Evolutionary conservation across 2,113 vertebrate genomes (phyloP), one percentile per base, ranked within the genome.

Genomic region (Sphaerodactylus townsendi): DNA sequence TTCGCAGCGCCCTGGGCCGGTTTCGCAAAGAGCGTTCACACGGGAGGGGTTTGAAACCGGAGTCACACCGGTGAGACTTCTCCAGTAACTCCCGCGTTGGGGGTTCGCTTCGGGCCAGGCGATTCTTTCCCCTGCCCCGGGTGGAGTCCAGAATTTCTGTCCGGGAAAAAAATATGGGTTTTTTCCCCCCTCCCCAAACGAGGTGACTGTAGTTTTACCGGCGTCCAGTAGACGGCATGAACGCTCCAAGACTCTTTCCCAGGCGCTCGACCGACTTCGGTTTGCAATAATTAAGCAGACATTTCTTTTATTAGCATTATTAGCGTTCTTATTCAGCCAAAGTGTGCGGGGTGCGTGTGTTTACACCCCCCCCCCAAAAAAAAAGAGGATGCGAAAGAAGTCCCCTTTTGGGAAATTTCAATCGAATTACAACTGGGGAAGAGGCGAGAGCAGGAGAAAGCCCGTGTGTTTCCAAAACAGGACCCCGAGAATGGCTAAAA

Each of bases 181-280:
- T 92, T 88, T 59, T 28, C 5, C n/a, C 25, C 64, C 35, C 5
- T 35, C 25, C 64, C 62, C 4, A 28, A 73, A 44, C 28, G 69
- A 86, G 88, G 84, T 77, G 92, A 46, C 90, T 96, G 96, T 91
- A 96, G 92, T 96, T 96, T 93, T 91, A 59, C 72, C 28, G 77
- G 90, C 82, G 84, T 91, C 97, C 98, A 97, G 98, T 96, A 99
- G 98, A 96, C 97, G 98, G 98, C 98, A 97, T 96, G 95, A 96
- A 96, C 96, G 97, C 96, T 97, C n/a, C 97, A 97, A 98, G 95
- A 93, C 95, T 96, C 95, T 85, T 53, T 64, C 77, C 88, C 46
- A 80, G 93, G 79, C 89, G 78, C 56, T 56, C 84, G 48, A 62
- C 71, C 37, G 13, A 81, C 85, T 79, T 92, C 83, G 65, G 53